Base-by-base conservation (phyloP, 2,113 vertebrate species). In the Mobula hypostoma region DNA sequence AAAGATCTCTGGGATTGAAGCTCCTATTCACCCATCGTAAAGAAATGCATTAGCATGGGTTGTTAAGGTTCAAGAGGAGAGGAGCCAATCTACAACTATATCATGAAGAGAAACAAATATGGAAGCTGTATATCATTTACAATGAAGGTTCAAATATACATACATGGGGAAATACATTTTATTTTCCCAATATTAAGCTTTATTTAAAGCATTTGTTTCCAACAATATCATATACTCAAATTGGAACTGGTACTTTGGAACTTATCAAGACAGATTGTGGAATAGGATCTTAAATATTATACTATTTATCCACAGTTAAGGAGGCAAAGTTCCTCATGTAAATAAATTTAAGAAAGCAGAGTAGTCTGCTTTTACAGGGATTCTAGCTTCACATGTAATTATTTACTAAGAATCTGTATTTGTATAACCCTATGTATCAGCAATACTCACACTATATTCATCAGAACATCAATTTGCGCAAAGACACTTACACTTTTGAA, bases 401-500 rank as follows among this genome's bases (percentile, higher is more conserved):
- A 87, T 61, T 87, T 87, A 61, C 83, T 87, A 70, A 70, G 12
- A 70, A 15, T 70, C 5, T 70, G 6, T 7, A 66, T n/a, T 40
- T 19, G 56, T 29, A 61, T 8, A 77, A 61, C 27, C 32, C 80
- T 48, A 36, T 95, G 82, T 56, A 92, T 48, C 91, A n/a, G 32
- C 80, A 58, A 95, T 9, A 94, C 2, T 27, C n/a, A 19, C 79
- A 94, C 61, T 6, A 85, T 58, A 66, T 21, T 76, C 80, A 85
- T 85, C 76, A 85, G 19, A n/a, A 11, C 68, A 91, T 36, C n/a
- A 70, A 70, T 36, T 91, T 91, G 82, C 48, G 58, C 82, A 78
- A 68, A 36, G 9, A 77, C 95, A 98, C 98, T 98, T 96, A 99
- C 99, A 95, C 98, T 99, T 97, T 99, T 99, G 96, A 98, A 99